Percentiles rank a stretch among this genome's conserved stretches.
phyloP scores from a whole-genome alignment of 2,797 vertebrate genomes.

The Parauchenoglanis ngamensis region DNA sequence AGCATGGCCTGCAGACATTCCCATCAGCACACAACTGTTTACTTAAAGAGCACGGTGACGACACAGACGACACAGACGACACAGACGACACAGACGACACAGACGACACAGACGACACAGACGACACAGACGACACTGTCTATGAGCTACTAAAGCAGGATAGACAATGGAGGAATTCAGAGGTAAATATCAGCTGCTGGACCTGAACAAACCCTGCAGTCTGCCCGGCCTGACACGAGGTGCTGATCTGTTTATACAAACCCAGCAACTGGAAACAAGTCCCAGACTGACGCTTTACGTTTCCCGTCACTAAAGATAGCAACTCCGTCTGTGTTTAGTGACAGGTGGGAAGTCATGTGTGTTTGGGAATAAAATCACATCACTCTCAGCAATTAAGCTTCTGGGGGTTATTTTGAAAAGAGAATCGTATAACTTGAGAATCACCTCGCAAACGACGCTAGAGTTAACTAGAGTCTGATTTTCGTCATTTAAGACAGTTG shows the following conservation, averaged over 20 bases:
- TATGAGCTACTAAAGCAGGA: not conserved
- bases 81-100: not conserved
- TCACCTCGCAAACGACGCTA: not conserved
- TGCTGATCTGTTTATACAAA: constrained; percentile 24
- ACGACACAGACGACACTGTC: not conserved
- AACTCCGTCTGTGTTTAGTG: constrained; percentile 22
- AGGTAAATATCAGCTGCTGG: not conserved
- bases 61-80: not conserved
- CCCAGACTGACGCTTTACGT: constrained; percentile 9
- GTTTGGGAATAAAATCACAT: not conserved
- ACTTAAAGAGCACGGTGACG: constrained; percentile 11
- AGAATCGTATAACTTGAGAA: not conserved
- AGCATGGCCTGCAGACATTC: constrained; percentile 15
- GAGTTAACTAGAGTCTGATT: not conserved
- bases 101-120: not conserved
- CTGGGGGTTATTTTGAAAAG: not conserved
- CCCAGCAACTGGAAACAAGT: constrained; percentile 43
- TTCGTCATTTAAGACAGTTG: not conserved
- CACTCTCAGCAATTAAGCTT: not conserved
- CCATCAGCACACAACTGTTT: constrained; percentile 19
- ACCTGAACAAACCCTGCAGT: not conserved
- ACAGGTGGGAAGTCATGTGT: constrained; percentile 30
- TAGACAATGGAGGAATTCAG: constrained; percentile 11
- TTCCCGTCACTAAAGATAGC: constrained; percentile 32
- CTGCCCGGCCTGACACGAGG: not conserved